Conservation (phyloP, 2,113 vertebrate species). For the Zeus faber region DNA sequence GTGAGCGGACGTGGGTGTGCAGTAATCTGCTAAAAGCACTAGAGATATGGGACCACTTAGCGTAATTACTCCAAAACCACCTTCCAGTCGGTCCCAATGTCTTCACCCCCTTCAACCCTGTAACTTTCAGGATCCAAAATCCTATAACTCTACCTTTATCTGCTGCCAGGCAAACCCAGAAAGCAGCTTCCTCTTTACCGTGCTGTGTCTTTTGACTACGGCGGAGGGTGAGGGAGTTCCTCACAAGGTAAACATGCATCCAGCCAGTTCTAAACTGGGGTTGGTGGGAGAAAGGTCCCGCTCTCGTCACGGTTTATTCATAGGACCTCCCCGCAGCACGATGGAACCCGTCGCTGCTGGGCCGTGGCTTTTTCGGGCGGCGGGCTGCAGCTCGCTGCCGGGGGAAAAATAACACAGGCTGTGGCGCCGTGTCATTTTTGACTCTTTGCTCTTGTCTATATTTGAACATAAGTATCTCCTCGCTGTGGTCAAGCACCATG, state of each 20-base stretch:
- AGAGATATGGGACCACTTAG: slow-evolving; percentile 14
- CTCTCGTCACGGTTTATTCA: slow-evolving; percentile 36
- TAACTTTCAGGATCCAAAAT: slow-evolving; percentile 17
- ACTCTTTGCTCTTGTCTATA: slow-evolving; percentile 50
- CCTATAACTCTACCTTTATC: no score
- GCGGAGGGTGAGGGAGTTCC: slow-evolving; percentile 14
- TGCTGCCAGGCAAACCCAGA: slow-evolving; percentile 1
- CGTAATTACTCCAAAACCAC: slow-evolving; percentile 36
- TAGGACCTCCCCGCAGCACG: slow-evolving; percentile 25
- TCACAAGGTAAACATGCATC: slow-evolving; percentile 15
- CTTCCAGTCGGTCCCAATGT: slow-evolving; percentile 6
- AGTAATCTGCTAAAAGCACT: slow-evolving; percentile 8
- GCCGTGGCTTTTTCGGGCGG: no score
- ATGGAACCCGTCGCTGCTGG: slow-evolving; percentile 38
- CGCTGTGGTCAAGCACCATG: slow-evolving; percentile 52
- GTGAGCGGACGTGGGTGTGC: slow-evolving; percentile 44
- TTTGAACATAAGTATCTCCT: slow-evolving; percentile 55
- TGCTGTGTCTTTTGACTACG: not conserved
- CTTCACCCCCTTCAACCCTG: slow-evolving; percentile 16
- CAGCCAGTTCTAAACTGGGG: slow-evolving; percentile 26
- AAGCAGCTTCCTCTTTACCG: slow-evolving; percentile 12
- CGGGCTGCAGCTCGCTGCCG: slow-evolving; percentile 39
- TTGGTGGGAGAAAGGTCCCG: slow-evolving; percentile 27
- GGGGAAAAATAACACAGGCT: no score
- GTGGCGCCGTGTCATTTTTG: slow-evolving; percentile 30